A percentile compares a stretch with the other conserved stretches of the same genome.
phyloP scores from a whole-genome alignment of 2,113 vertebrate genomes.

The Nothocercus nigrocapillus region DNA sequence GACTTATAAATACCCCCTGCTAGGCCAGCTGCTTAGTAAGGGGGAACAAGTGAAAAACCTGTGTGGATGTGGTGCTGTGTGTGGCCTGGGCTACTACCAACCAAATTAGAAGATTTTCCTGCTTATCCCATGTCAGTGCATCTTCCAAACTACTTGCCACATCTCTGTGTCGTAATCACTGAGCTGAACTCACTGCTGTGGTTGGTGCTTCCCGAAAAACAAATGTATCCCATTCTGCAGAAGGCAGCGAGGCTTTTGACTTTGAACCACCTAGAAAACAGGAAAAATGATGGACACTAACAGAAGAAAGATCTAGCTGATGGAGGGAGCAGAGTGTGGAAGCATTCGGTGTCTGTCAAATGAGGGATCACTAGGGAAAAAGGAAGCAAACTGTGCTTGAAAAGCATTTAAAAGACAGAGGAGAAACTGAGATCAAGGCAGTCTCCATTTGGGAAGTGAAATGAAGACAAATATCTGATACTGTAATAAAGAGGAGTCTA shows the following conservation, averaged over 20 bases:
- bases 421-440: background rate
- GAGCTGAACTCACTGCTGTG: background rate
- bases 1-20: background rate
- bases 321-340: background rate
- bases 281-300: conserved; percentile 2
- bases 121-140: background rate
- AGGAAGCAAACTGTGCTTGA: background rate
- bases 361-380: background rate
- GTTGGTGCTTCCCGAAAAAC: background rate
- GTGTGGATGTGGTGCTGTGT: background rate
- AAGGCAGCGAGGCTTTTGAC: background rate
- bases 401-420: background rate
- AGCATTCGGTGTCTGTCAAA: background rate
- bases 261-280: background rate
- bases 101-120: background rate
- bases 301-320: background rate
- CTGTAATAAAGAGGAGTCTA: background rate
- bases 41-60: background rate
- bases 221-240: background rate
- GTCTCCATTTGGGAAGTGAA: background rate
- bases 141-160: background rate
- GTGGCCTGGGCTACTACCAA: background rate
- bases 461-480: background rate
- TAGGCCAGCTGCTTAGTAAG: background rate
- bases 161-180: background rate